These are phyloP conservation scores for Palloptera scutellata DNA, from an alignment of 2,888 invertebrate genomes.

Conservation along the genomic window DNA sequence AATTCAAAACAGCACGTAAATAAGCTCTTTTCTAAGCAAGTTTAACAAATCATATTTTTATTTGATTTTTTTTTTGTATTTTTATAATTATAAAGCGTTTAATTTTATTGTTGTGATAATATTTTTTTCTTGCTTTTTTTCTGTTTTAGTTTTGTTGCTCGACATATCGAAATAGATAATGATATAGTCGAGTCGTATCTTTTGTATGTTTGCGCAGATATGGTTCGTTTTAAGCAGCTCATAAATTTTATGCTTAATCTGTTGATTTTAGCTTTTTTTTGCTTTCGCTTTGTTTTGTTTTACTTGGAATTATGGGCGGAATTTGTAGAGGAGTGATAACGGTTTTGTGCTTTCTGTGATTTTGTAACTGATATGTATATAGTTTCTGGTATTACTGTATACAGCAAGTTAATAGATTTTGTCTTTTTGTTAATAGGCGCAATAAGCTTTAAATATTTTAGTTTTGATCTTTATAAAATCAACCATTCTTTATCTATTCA, in stretches of 20 bases:
- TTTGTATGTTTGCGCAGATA: constrained; percentile 13
- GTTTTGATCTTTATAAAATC: no score
- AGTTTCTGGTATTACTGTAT: background rate
- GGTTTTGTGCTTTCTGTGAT: background rate
- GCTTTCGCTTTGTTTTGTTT: constrained; percentile 10
- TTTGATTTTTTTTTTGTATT: constrained; percentile 29
- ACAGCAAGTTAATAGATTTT: background rate
- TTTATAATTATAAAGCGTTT: constrained; percentile 59
- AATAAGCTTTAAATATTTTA: no score
- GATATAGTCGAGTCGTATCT: constrained; percentile 25
- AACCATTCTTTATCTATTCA: no score
- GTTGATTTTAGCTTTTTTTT: constrained; percentile 38
- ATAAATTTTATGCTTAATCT: constrained; percentile 36
- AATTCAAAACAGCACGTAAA: no score
- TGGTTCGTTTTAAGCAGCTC: constrained; percentile 38
- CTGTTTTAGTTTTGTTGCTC: background rate
- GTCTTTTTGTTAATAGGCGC: background rate
- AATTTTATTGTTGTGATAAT: constrained; percentile 59
- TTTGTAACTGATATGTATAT: background rate
- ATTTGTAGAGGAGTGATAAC: no score
- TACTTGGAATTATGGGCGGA: no score
- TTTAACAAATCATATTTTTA: constrained; percentile 16
- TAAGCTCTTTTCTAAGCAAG: no score
- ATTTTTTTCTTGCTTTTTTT: constrained; percentile 34
- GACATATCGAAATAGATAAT: constrained; percentile 38